Percentiles rank a stretch among this genome's conserved stretches.
phyloP scores from a whole-genome alignment of 2,888 invertebrate species.

The Agrotis exclamationis region DNA sequence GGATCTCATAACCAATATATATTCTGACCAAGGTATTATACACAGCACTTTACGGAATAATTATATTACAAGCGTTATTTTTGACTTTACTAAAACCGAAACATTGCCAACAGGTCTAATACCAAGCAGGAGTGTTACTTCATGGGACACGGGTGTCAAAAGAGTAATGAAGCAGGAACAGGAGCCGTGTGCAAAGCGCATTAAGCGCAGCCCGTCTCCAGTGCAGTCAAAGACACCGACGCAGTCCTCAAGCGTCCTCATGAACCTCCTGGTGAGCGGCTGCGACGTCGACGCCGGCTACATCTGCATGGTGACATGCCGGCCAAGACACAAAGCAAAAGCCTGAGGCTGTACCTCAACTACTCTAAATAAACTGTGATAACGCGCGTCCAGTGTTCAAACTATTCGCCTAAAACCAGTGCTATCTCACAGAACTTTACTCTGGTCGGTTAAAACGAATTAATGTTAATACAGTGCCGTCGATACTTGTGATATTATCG shows the following conservation, averaged over 20 bases:
- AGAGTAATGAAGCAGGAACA: slow-evolving; percentile 85
- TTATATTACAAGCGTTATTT: background rate
- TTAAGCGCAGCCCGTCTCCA: slow-evolving; percentile 85
- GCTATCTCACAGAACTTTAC: slow-evolving; percentile 69
- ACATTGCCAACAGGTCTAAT: slow-evolving; percentile 79
- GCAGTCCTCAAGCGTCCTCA: slow-evolving; percentile 95
- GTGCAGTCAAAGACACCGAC: slow-evolving; percentile 74
- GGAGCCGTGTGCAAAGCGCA: slow-evolving; percentile 83
- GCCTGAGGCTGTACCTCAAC: slow-evolving; percentile 77
- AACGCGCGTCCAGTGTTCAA: slow-evolving; percentile 88
- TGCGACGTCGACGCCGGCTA: slow-evolving; percentile 98
- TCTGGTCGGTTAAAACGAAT: slow-evolving; percentile 76
- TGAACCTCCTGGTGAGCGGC: slow-evolving; percentile 98
- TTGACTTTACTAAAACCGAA: slow-evolving; percentile 7
- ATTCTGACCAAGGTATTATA: slow-evolving; percentile 84
- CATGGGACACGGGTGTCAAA: slow-evolving; percentile 85
- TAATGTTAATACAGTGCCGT: slow-evolving; percentile 81
- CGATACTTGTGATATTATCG: slow-evolving; percentile 84
- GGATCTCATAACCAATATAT: slow-evolving; percentile 88
- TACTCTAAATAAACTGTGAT: slow-evolving; percentile 85
- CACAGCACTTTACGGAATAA: background rate
- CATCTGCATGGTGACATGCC: slow-evolving; percentile 95
- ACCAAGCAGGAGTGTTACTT: slow-evolving; percentile 81
- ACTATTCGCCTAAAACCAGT: slow-evolving; percentile 74
- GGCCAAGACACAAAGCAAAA: slow-evolving; percentile 89